Evolutionary conservation across 2,797 vertebrate genomes (phyloP), one percentile per base, ranked within the genome.

Genomic region (Tragopan temminckii): DNA sequence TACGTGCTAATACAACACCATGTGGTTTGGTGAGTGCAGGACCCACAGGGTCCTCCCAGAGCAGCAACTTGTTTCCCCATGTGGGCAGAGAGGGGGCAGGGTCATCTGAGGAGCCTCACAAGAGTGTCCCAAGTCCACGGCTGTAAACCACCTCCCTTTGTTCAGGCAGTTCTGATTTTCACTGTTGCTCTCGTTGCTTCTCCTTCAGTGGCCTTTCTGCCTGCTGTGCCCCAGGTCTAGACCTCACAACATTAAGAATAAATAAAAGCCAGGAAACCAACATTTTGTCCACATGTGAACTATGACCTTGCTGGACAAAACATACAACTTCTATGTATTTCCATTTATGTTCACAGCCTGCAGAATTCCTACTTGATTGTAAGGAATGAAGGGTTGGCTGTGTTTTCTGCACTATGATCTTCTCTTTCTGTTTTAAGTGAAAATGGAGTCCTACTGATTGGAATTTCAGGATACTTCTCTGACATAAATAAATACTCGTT

Each of bases 81-180:
- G 4, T 5, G 27, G 43, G 9, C n/a, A 81, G 20, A 80, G 15
- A 66, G n/a, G 14, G 19, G 45, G 29, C 4, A 13, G 69, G 13
- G 2, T 38, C 31, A 61, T 53, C 8, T 24, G 20, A 17, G 21
- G 31, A 53, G 1, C n/a, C 15, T 33, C 3, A 1, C 8, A 85
- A 79, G 11, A 71, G 4, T 11, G 1, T 50, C 13, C 8, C 11
- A 29, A 29, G 29, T 2, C 5, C 0, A 3, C 67, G 80, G 8
- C 15, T 66, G 7, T 55, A 24, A 86, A 5, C 2, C 7, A 42
- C 11, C 10, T 92, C 46, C 52, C 5, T 64, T 52, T 76, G 5
- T 40, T 71, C 55, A 48, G 27, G 5, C 5, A 72, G 46, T 71
- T 85, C n/a, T 63, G 21, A 67, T 40, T 93, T 93, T 36, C 4